These are phyloP conservation scores for Stenurella melanura DNA, from an alignment of 2,888 invertebrate genomes.

Conservation along the genomic window DNA sequence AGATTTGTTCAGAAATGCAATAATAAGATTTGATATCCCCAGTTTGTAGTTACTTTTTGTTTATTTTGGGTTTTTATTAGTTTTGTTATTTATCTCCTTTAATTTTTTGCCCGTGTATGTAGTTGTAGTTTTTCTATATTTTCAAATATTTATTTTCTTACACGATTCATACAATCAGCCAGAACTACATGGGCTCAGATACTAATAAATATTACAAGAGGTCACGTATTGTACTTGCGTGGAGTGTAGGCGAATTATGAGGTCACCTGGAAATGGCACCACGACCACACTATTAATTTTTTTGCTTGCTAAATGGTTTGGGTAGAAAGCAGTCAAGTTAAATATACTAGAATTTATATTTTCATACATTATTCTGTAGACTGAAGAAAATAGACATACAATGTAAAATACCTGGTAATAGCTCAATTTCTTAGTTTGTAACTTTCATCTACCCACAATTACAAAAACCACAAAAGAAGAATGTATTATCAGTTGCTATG, in stretches of 20 bases:
- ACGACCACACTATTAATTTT: background rate
- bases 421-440: too few species aligned
- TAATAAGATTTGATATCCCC: too few species aligned
- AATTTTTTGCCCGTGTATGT: too few species aligned
- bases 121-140: background rate
- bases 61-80: too few species aligned
- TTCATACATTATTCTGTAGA: background rate
- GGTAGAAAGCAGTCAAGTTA: background rate
- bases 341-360: background rate
- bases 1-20: too few species aligned
- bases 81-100: too few species aligned
- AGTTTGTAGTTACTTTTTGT: too few species aligned
- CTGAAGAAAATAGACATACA: background rate
- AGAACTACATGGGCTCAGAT: background rate
- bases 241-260: constrained; percentile 1
- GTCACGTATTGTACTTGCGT: background rate
- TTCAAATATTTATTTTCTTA: background rate
- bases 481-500: too few species aligned
- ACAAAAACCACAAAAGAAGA: too few species aligned
- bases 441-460: too few species aligned
- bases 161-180: background rate
- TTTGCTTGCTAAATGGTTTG: background rate
- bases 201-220: constrained; percentile 8
- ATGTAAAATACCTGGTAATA: too few species aligned
- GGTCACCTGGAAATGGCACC: constrained; percentile 4